Conservation (phyloP, 2,113 vertebrate species). For the Myrmecobius fasciatus region DNA sequence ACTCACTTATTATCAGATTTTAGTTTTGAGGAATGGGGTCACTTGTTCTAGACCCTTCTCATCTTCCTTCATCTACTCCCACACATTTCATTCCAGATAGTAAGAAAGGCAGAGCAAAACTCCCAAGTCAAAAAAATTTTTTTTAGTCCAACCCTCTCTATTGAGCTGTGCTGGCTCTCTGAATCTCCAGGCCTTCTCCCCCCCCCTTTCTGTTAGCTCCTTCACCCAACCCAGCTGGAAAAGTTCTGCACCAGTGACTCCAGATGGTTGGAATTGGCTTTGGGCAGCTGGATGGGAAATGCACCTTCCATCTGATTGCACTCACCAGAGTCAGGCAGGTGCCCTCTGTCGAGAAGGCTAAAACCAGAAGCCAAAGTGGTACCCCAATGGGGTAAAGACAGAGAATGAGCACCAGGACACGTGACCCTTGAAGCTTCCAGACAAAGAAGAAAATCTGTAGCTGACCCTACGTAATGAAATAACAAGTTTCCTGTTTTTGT, state of each 20-base stretch:
- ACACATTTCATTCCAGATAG: neutral
- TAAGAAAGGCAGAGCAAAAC: constrained; percentile 1
- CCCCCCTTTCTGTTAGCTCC: neutral
- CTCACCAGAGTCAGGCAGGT: constrained; percentile 63
- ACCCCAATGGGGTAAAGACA: constrained; percentile 22
- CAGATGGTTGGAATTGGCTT: constrained; percentile 68
- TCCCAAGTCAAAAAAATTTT: neutral
- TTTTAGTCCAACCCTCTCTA: constrained; percentile 4
- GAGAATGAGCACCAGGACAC: neutral
- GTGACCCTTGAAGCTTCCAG: neutral
- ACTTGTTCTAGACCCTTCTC: neutral
- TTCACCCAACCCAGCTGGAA: constrained; percentile 59
- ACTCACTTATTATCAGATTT: neutral
- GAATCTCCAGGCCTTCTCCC: constrained; percentile 15
- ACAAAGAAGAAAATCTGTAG: neutral
- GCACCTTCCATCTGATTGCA: constrained; percentile 66
- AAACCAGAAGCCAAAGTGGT: constrained; percentile 63
- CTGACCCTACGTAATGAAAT: constrained; percentile 3
- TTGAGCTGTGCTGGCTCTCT: constrained; percentile 15
- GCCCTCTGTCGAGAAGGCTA: constrained; percentile 71
- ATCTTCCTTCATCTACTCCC: neutral
- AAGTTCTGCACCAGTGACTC: constrained; percentile 53
- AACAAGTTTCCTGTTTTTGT: neutral
- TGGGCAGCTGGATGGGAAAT: constrained; percentile 69
- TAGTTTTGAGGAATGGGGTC: neutral